A percentile compares a stretch with the other conserved stretches of the same genome.
Conservation (phyloP, 2,113 vertebrate genomes). For the Leptocoma aspasia region DNA sequence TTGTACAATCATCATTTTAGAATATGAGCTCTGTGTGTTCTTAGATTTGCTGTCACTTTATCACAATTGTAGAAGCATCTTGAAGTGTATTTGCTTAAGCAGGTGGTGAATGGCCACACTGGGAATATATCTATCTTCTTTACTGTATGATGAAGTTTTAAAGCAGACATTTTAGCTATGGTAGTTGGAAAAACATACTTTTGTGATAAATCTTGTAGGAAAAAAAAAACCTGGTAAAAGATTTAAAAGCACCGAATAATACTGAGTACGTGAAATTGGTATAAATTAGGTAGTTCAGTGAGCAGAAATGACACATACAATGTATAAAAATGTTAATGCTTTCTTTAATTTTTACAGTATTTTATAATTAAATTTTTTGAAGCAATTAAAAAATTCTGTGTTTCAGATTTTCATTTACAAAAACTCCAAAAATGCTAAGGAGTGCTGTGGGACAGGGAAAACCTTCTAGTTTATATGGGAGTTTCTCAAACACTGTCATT, state of each 20-base stretch:
- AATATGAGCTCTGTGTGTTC: conserved; percentile 44
- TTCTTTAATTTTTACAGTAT: background rate
- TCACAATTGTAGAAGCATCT: conserved; percentile 59
- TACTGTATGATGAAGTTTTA: conserved; percentile 66
- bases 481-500: background rate
- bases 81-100: conserved; percentile 74
- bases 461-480: background rate
- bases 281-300: background rate
- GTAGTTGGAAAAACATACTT: conserved; percentile 37
- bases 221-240: background rate
- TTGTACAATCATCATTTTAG: conserved; percentile 64
- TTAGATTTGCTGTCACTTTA: conserved; percentile 55
- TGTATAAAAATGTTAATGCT: background rate
- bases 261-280: background rate
- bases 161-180: conserved; percentile 45
- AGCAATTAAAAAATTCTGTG: background rate
- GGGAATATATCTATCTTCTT: conserved; percentile 65
- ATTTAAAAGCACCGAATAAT: background rate
- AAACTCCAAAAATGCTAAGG: background rate
- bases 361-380: background rate
- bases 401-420: background rate
- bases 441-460: background rate
- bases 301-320: background rate
- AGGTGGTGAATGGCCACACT: conserved; percentile 64
- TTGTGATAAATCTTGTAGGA: background rate